These are phyloP conservation scores for Drosophila neotestacea DNA, from an alignment of 2,888 invertebrate species.

Conservation along the genomic window DNA sequence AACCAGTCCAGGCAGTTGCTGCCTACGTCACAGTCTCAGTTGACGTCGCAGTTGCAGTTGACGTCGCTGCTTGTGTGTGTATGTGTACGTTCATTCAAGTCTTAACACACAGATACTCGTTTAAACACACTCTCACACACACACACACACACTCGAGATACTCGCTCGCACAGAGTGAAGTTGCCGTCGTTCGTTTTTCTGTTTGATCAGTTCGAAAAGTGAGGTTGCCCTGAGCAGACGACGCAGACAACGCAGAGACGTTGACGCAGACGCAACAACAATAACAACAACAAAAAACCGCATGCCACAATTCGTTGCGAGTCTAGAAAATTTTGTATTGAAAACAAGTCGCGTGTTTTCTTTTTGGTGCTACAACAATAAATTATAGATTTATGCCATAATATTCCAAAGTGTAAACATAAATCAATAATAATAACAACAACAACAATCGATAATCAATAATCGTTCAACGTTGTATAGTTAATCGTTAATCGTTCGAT, in stretches of 20 bases:
- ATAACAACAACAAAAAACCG: slow-evolving; percentile 9
- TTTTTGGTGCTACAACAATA: slow-evolving; percentile 18
- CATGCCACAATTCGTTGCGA: slow-evolving; percentile 21
- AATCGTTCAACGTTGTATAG: slow-evolving; percentile 22
- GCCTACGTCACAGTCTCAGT: slow-evolving; percentile 38
- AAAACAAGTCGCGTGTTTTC: slow-evolving; percentile 27
- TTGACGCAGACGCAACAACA: not conserved
- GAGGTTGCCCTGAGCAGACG: slow-evolving; percentile 82
- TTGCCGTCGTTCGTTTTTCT: slow-evolving; percentile 68
- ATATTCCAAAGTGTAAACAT: slow-evolving; percentile 1
- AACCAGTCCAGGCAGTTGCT: slow-evolving; percentile 40
- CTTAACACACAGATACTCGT: slow-evolving; percentile 53
- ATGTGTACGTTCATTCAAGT: slow-evolving; percentile 57
- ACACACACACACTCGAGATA: slow-evolving; percentile 9
- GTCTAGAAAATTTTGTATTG: not conserved
- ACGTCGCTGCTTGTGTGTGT: slow-evolving; percentile 1
- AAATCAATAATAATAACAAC: not conserved
- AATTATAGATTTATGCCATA: not conserved
- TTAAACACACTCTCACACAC: slow-evolving; percentile 14
- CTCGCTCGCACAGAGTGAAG: slow-evolving; percentile 3
- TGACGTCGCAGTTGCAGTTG: not conserved
- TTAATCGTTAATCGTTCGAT: slow-evolving; percentile 37
- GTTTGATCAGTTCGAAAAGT: slow-evolving; percentile 85
- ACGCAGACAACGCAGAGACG: slow-evolving; percentile 14
- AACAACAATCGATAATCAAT: slow-evolving; percentile 22